These are phyloP conservation scores for Gambusia holbrooki DNA, from an alignment of 2,113 vertebrate species.

Conservation along the genomic window DNA sequence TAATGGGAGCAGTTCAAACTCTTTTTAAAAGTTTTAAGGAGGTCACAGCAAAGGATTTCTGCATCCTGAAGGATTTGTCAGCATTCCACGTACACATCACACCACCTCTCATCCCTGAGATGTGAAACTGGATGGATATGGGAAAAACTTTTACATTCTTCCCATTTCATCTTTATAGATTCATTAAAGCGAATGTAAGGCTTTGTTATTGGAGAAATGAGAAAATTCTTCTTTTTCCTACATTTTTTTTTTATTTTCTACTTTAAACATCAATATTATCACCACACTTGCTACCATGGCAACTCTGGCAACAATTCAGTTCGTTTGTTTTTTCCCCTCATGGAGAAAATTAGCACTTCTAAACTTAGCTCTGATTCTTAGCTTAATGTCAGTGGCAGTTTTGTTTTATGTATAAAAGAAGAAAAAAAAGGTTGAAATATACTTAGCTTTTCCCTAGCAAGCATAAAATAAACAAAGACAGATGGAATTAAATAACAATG, in stretches of 20 bases:
- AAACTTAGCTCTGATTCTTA: neutral
- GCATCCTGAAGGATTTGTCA: constrained; percentile 4
- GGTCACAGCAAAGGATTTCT: neutral
- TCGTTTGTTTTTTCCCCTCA: neutral
- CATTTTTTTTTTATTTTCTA: neutral
- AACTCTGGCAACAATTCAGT: constrained; percentile 2
- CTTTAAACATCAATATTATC: constrained; percentile 7
- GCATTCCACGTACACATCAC: neutral
- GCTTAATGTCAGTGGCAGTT: constrained; percentile 3
- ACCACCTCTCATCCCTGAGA: neutral
- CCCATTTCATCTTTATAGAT: neutral
- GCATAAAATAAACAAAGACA: constrained; percentile 16
- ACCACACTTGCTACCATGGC: neutral
- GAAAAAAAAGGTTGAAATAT: neutral
- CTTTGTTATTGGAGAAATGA: neutral
- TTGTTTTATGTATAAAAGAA: neutral
- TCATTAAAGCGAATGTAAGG: neutral
- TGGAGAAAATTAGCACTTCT: neutral
- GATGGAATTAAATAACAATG: neutral
- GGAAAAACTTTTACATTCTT: neutral
- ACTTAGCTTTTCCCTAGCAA: neutral
- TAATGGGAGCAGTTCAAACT: neutral
- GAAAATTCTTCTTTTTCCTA: neutral
- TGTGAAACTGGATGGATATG: neutral
- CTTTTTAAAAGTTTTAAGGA: neutral